A percentile compares a stretch with the other conserved stretches of the same genome.
Conservation (phyloP, 2,797 vertebrate genomes). For the Paramormyrops hopkinsi region DNA sequence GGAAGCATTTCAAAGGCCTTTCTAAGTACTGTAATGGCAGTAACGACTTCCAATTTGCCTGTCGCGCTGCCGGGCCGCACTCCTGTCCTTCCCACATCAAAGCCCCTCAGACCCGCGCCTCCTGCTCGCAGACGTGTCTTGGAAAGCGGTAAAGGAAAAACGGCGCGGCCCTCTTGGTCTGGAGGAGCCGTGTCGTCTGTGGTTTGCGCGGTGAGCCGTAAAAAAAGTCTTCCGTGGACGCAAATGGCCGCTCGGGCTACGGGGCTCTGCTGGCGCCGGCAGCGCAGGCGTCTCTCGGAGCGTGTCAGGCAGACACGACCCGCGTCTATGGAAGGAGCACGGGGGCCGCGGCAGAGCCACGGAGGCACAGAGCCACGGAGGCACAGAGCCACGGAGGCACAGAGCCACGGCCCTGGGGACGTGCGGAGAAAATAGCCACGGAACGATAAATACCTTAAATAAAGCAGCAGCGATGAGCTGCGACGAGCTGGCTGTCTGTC, state of each 20-base stretch:
- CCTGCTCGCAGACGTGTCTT: slow-evolving; percentile 4
- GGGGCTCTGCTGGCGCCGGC: not conserved
- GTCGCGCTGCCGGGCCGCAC: slow-evolving; percentile 6
- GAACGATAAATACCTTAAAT: slow-evolving; percentile 21
- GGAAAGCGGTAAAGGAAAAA: slow-evolving; percentile 16
- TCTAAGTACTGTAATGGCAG: slow-evolving; percentile 21
- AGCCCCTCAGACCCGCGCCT: not conserved
- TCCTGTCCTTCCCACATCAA: slow-evolving; percentile 20
- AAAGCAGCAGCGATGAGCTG: slow-evolving; percentile 5
- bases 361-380: not conserved
- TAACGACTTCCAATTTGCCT: slow-evolving; percentile 22
- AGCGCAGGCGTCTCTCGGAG: not conserved
- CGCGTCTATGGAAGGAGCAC: not conserved
- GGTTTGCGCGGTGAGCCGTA: slow-evolving; percentile 10
- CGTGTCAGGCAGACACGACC: not conserved
- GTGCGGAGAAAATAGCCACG: not conserved
- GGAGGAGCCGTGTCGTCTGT: slow-evolving; percentile 1
- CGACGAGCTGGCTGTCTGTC: not conserved
- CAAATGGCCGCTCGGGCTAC: not conserved
- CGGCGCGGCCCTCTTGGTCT: not conserved
- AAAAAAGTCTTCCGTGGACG: slow-evolving; percentile 4
- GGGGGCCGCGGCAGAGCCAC: not conserved
- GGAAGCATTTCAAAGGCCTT: slow-evolving; percentile 20
- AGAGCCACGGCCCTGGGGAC: not conserved
- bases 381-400: not conserved